Evolutionary conservation across 2,797 vertebrate species (phyloP).

Genomic region (Darevskia mixta): DNA sequence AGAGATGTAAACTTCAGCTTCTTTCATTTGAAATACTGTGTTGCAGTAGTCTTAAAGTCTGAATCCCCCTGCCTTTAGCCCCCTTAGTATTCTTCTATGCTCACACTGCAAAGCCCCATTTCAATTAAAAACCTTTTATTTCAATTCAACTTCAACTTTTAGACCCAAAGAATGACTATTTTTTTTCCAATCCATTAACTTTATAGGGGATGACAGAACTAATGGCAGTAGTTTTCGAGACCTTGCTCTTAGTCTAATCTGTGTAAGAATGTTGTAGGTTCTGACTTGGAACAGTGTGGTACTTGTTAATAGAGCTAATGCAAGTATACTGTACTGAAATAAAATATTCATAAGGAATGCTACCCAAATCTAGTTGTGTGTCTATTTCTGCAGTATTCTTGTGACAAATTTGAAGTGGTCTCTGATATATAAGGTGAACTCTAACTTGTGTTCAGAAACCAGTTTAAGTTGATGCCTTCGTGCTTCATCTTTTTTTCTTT

Average conservation of each 20-base stretch:
- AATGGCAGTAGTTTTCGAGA: conserved; percentile 73
- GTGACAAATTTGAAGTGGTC: conserved; percentile 62
- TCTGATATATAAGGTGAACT: conserved; percentile 66
- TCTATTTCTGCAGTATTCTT: conserved; percentile 66
- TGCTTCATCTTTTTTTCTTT: conserved; percentile 46
- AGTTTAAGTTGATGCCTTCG: conserved; percentile 70
- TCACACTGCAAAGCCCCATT: conserved; percentile 62
- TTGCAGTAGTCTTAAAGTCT: conserved; percentile 25
- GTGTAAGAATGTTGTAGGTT: conserved; percentile 67
- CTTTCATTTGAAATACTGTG: conserved; percentile 43
- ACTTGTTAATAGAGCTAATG: conserved; percentile 75
- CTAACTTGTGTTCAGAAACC: conserved; percentile 67
- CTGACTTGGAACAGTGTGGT: conserved; percentile 70
- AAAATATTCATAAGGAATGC: conserved; percentile 72
- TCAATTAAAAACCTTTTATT: conserved; percentile 78
- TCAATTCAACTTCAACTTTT: conserved; percentile 79
- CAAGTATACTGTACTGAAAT: conserved; percentile 72
- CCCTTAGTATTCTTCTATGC: conserved; percentile 61
- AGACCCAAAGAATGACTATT: conserved; percentile 71
- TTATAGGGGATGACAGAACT: conserved; percentile 73
- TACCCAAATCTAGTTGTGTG: conserved; percentile 50
- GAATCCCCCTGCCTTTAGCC: conserved; percentile 54
- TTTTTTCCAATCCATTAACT: conserved; percentile 78
- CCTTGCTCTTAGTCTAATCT: conserved; percentile 73
- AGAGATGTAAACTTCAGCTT: background rate